Base-by-base conservation (phyloP, 2,888 invertebrate species). In the Chironomus riparius region DNA sequence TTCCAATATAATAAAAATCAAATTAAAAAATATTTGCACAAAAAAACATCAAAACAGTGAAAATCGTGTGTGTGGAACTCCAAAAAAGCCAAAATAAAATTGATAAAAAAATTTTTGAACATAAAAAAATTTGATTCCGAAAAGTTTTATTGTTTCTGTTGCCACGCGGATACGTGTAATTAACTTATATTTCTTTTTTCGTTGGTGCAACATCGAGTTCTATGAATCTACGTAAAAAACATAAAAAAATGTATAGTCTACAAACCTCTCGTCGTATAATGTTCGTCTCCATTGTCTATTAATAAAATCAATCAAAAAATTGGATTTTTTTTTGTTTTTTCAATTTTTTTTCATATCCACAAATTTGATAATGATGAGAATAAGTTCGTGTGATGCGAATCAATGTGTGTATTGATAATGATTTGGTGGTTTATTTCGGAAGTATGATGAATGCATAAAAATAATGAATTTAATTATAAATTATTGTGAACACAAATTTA, bases 231-330 rank as follows among this genome's bases (percentile, higher is more conserved):
- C 21, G 10, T 28, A 65, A 21, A 62, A 24, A 65, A 21, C 21
- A 13, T 21, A 65, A 65, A 65, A 65, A 21, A 65, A n/a, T n/a
- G 24, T 21, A 6, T 21, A 65, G 21, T n/a, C 72, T 74, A 74
- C 74, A 74, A 74, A 74, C 74, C 74, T 74, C 24, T 47, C 47
- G 47, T 47, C 28, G 68, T 68, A 21, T 47, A 68, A 68, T 72
- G 62, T 50, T 74, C 74, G 15, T 65, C 74, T 47, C 68, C 74
- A 24, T 73, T 47, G 74, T 74, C 74, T 74, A 74, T 24, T 24
- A 65, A 24, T 65, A 56, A 56, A 56, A 72, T 56, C 72, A 62
- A 72, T 28, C 62, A 62, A 72, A 71, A 70, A 50, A 24, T 15
- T 71, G 24, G 70, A 38, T 71, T 56, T 56, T 71, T 56, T 56